Evolutionary conservation across 1,140 invertebrate species (phyloP).

Genomic region (Pseudomyrmex dendroicus): DNA sequence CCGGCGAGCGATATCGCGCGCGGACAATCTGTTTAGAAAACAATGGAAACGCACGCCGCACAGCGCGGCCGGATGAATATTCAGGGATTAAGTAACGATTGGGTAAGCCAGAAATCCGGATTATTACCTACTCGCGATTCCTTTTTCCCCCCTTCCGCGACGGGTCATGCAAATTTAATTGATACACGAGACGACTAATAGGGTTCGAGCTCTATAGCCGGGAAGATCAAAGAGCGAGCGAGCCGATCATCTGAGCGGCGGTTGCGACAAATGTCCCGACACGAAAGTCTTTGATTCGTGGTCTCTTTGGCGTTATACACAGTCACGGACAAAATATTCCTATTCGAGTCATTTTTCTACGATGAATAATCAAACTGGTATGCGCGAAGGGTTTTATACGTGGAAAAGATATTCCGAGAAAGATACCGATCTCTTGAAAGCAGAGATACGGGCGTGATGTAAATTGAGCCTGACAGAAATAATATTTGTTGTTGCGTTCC

Average conservation of each 20-base stretch:
- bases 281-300: neutral
- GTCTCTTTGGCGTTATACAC: too few relatives aligned
- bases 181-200: constrained; percentile 52
- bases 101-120: constrained; percentile 55
- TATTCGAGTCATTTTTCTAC: neutral
- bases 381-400: neutral
- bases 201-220: constrained; percentile 17
- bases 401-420: neutral
- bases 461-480: neutral
- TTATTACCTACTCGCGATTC: constrained; percentile 55
- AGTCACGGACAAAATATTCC: neutral
- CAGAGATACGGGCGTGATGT: neutral
- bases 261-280: constrained; percentile 25
- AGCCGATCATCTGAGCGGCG: too few relatives aligned
- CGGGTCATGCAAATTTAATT: constrained; percentile 55
- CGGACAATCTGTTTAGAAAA: constrained; percentile 59
- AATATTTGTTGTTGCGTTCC: neutral
- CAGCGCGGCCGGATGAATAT: constrained; percentile 45
- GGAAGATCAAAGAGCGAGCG: constrained; percentile 38
- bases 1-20: constrained; percentile 28
- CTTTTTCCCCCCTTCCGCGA: neutral
- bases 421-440: neutral
- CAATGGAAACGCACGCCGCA: constrained; percentile 45
- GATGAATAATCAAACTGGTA: neutral
- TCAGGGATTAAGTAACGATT: constrained; percentile 59